These are phyloP conservation scores for Pelochelys cantorii DNA, from an alignment of 2,797 vertebrate genomes.

Conservation along the genomic window DNA sequence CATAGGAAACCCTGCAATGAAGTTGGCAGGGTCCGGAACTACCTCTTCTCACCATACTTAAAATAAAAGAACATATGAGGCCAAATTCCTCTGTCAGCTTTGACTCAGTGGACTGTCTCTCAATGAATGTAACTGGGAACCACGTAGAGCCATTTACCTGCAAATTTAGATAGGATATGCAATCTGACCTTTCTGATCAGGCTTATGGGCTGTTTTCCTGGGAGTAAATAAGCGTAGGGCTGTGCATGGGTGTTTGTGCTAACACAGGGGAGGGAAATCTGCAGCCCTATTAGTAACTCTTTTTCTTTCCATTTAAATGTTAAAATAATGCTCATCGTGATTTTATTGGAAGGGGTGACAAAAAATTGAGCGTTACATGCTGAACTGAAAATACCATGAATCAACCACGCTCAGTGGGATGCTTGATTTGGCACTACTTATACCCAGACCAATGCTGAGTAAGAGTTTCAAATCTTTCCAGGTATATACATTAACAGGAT, in stretches of 20 bases:
- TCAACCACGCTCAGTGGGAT: not conserved
- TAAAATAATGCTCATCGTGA: not conserved
- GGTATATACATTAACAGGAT: not conserved
- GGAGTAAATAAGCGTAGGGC: not conserved
- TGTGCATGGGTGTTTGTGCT: not conserved
- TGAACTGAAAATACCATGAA: not conserved
- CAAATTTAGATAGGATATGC: not conserved
- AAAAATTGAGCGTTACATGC: fast-evolving
- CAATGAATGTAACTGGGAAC: not conserved
- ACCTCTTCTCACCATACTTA: constrained; percentile 17
- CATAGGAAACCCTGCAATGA: not conserved
- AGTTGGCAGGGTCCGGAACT: constrained; percentile 19
- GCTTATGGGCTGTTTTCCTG: not conserved
- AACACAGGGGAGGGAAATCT: not conserved
- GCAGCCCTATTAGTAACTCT: fast-evolving
- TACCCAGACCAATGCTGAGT: not conserved
- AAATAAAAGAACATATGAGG: not conserved
- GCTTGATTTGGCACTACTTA: not conserved
- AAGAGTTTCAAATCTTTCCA: not conserved
- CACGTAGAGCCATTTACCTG: not conserved
- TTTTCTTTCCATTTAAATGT: not conserved
- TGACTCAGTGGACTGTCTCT: not conserved
- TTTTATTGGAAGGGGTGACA: not conserved
- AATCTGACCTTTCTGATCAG: not conserved
- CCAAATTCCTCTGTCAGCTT: not conserved